A percentile compares a stretch with the other conserved stretches of the same genome.
These are phyloP conservation scores for Heliconius charithonia DNA, from an alignment of 2,888 invertebrate species.

Conservation along the genomic window DNA sequence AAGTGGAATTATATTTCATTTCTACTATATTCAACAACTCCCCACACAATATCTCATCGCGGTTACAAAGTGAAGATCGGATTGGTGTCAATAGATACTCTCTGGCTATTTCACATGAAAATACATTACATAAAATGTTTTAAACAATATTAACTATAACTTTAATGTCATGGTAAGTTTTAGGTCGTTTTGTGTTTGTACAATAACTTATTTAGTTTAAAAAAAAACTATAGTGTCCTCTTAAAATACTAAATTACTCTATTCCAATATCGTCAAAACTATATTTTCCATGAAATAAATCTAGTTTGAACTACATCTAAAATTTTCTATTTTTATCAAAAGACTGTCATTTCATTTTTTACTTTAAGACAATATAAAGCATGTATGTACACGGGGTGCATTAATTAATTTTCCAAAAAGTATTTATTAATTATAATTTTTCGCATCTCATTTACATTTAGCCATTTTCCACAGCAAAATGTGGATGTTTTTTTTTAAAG, in stretches of 20 bases:
- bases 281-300: background rate
- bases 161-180: background rate
- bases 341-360: background rate
- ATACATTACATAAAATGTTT: background rate
- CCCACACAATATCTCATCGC: too few relatives aligned
- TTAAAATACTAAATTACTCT: background rate
- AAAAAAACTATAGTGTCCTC: background rate
- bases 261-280: background rate
- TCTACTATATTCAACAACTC: too few relatives aligned
- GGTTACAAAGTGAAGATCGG: background rate
- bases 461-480: background rate
- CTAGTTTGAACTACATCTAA: background rate
- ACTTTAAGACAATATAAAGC: background rate
- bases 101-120: background rate
- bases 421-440: background rate
- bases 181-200: background rate
- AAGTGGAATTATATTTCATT: too few relatives aligned
- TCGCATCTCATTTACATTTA: background rate
- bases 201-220: background rate
- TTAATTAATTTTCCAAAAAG: background rate
- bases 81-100: background rate
- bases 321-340: background rate
- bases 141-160: background rate
- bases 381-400: background rate
- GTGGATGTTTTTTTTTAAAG: background rate